A percentile compares a stretch with the other conserved stretches of the same genome.
Conservation (phyloP, 2,888 invertebrate genomes). For the Pinctada fucata region DNA sequence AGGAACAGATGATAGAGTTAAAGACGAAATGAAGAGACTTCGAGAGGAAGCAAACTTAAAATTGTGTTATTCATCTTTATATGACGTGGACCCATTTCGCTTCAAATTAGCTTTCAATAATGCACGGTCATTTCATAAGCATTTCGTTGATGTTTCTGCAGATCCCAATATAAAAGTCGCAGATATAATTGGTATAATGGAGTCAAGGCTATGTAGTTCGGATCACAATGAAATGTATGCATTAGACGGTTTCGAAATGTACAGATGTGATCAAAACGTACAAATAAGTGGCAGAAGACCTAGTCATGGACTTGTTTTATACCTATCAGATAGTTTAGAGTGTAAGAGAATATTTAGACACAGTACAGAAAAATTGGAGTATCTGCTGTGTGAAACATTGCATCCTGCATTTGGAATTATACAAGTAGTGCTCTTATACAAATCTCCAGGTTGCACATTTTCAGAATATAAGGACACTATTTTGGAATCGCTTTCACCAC, state of each 20-base stretch:
- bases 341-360: too few relatives aligned
- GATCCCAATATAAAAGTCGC: background rate
- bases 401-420: background rate
- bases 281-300: too few relatives aligned
- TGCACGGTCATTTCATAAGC: too few relatives aligned
- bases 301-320: too few relatives aligned
- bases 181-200: constrained; percentile 28
- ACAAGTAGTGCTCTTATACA: constrained; percentile 33
- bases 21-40: too few relatives aligned
- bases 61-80: too few relatives aligned
- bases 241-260: constrained; percentile 15
- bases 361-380: background rate
- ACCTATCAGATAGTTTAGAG: too few relatives aligned
- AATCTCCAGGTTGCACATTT: constrained; percentile 13
- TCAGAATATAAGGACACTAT: background rate
- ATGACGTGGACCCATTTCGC: too few relatives aligned
- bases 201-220: constrained; percentile 18
- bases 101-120: too few relatives aligned
- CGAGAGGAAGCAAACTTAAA: too few relatives aligned
- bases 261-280: constrained; percentile 17
- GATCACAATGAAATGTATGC: constrained; percentile 16
- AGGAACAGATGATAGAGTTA: too few relatives aligned
- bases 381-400: background rate
- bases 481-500: background rate
- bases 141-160: too few relatives aligned